phyloP scores from a whole-genome alignment of 1,140 invertebrate species.

The Papilio aristodemus region DNA sequence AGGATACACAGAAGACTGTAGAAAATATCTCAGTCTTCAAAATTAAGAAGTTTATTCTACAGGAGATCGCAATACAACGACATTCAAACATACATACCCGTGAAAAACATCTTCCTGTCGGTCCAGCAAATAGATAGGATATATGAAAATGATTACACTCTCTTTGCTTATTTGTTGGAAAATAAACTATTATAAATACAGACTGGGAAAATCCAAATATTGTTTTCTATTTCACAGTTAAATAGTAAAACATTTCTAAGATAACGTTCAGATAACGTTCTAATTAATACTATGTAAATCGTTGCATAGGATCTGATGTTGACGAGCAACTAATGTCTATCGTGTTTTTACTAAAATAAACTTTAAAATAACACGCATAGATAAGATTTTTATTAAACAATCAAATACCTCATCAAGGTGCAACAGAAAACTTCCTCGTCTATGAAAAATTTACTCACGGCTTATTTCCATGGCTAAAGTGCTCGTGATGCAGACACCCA shows the following conservation, averaged over 20 bases:
- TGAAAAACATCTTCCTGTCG: too few relatives aligned
- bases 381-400: slow-evolving; percentile 17
- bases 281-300: slow-evolving; percentile 11
- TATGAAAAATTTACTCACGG: slow-evolving; percentile 55
- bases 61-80: too few relatives aligned
- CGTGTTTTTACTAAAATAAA: slow-evolving; percentile 9
- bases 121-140: too few relatives aligned
- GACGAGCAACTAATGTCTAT: background rate
- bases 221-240: background rate
- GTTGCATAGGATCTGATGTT: slow-evolving; percentile 6
- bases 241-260: slow-evolving; percentile 4
- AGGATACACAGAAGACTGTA: too few relatives aligned
- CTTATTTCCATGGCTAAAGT: slow-evolving; percentile 69
- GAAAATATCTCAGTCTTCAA: too few relatives aligned
- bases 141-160: too few relatives aligned
- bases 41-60: too few relatives aligned
- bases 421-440: slow-evolving; percentile 22
- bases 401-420: slow-evolving; percentile 19
- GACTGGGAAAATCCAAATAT: slow-evolving; percentile 5
- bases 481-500: slow-evolving; percentile 67
- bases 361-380: background rate
- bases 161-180: too few relatives aligned
- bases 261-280: slow-evolving; percentile 10
- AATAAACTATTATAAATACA: too few relatives aligned
- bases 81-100: too few relatives aligned